Base-by-base conservation (phyloP, 2,888 invertebrate genomes). In the Andrena chrysosceles region DNA sequence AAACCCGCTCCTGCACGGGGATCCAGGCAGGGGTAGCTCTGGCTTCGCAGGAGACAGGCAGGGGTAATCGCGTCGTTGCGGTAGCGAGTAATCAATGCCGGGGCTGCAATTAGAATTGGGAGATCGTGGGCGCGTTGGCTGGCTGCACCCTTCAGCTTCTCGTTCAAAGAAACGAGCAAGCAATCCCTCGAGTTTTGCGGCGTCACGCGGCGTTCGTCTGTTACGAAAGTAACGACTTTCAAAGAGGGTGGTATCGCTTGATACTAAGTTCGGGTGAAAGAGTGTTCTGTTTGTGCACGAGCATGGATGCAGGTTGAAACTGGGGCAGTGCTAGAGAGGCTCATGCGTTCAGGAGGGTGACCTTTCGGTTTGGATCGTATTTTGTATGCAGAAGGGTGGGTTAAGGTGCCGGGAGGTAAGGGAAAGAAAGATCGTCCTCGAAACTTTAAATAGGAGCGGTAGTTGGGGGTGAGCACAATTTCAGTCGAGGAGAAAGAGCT, bases 281-380 rank as follows among this genome's bases (percentile, higher is more conserved):
- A 35, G 26, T 68, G 68, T 54, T 68, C 68, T 23, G 35, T 68
- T 68, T 52, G 35, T 35, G 54, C 68, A 54, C 4, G 35, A 54
- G 33, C 54, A 23, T n/a, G 20, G 16, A 23, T 8, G 33, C 52
- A 35, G 23, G 23, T 16, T 42, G 42, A 16, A 42, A 42, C 42
- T 68, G 52, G 54, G 35, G 2, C 68, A 33, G 26, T n/a, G 35
- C 33, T 33, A 16, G 3, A 20, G 23, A 42, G 16, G 16, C 54
- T 54, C 68, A n/a, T 49, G 49, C 29, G 48, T 48, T n/a, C 48
- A n/a, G 35, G 26, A n/a, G 29, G 59, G 13, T 59, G 29, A 59
- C 59, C 59, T 59, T 26, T 59, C 26, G 13, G 10, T 23, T 13
- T 13, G 59, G 16, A 13, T 16, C 6, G 59, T 3, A 13, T 59